Base-by-base conservation (phyloP, 2,113 vertebrate species). In the Abramis brama region DNA sequence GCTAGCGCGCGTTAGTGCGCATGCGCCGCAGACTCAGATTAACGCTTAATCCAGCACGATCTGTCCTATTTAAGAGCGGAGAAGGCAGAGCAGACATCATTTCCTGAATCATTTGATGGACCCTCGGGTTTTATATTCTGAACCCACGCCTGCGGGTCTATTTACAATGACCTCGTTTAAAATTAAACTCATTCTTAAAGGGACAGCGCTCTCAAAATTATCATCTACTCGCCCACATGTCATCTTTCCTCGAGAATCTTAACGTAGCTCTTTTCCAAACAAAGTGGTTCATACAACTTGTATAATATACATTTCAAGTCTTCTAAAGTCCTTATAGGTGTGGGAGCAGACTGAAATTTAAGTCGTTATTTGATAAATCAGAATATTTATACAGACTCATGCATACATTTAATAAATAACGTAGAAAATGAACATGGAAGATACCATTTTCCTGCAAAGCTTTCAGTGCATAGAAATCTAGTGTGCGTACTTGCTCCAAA, bases 1-100 rank as follows among this genome's bases (percentile, higher is more conserved):
- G 10, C 50, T 39, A n/a, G 55, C 23, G 33, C 27, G 66, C 30
- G 50, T 6, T 36, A 70, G 6, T 71, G 76, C 81, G 79, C 86
- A 84, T 75, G 86, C 83, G 76, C 88, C 15, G n/a, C 15, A 2
- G 5, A 13, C 70, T 59, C 79, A 84, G 88, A 89, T 89, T 89
- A 89, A 36, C 23, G 50, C 57, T 80, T 86, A 87, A 87, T 87
- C 86, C 76, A 6, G 36, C 60, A 74, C 59, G 85, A 57, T 55
- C 80, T 79, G 86, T 85, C 83, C 86, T 87, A 81, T 12, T 83
- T 82, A 33, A 43, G 75, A 74, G 21, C 9, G 12, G 21, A 9
- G 12, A 60, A 43, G 23, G 21, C 5, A 77, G 39, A 21, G 50
- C 78, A 80, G 33, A 73, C 66, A 57, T 83, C 21, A 59, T 83